Evolutionary conservation across 2,797 vertebrate species (phyloP).

Genomic region (Gymnopithys bicolor): DNA sequence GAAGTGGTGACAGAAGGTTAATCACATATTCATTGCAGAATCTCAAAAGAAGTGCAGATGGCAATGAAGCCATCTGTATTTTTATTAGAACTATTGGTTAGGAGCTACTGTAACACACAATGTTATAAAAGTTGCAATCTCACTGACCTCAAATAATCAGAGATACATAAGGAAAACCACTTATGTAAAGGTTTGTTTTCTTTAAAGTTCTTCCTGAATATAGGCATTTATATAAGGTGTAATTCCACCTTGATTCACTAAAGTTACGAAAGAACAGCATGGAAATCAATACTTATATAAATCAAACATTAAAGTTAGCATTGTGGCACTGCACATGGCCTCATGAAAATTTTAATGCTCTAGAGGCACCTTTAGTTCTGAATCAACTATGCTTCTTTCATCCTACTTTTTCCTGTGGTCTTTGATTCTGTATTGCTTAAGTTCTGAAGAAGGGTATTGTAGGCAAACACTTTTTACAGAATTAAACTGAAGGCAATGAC

Average conservation of each 20-base stretch:
- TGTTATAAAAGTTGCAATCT: not conserved
- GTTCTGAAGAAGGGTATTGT: not conserved
- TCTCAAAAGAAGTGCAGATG: not conserved
- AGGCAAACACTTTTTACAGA: not conserved
- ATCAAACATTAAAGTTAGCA: not conserved
- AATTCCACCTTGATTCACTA: not conserved
- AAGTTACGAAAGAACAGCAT: not conserved
- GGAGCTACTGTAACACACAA: not conserved
- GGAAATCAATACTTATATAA: not conserved
- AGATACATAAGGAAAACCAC: not conserved
- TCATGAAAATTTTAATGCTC: not conserved
- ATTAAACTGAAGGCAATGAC: not conserved
- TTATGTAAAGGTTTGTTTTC: not conserved
- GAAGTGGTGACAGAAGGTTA: constrained; percentile 40
- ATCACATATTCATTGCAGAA: constrained; percentile 5
- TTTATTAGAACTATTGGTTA: constrained; percentile 27
- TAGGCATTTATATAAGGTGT: not conserved
- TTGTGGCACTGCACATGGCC: not conserved
- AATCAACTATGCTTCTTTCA: not conserved
- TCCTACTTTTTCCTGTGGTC: not conserved
- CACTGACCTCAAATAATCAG: not conserved
- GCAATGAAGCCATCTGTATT: constrained; percentile 27
- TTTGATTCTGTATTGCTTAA: not conserved
- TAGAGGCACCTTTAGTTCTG: not conserved
- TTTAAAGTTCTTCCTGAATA: not conserved